Base-by-base conservation (phyloP, 2,113 vertebrate species). In the Xerus inauris region DNA sequence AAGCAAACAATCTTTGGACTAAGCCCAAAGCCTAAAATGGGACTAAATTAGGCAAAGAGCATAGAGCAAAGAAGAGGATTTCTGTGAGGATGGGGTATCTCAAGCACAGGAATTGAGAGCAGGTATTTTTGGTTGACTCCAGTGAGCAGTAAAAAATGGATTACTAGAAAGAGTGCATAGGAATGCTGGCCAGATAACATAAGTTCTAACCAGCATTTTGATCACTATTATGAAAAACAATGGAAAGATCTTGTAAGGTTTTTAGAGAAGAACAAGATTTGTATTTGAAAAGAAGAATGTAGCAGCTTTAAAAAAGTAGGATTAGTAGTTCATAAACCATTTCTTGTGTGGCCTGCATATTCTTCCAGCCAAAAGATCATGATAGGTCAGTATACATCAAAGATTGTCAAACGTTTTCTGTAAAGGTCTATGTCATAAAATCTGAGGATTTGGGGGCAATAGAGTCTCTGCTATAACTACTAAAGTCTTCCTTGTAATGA, bases 221-320 rank as follows among this genome's bases (percentile, higher is more conserved):
- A 89, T 77, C 11, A 45, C 71, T 22, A 77, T 77, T 67, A 4
- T 83, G 19, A 87, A 94, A 49, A 57, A 81, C 28, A 95, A 77
- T 51, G 12, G 47, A 30, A 80, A 64, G 30, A 87, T 22, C 86
- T 90, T 49, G 19, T 38, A 69, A 86, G 82, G 12, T 77, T 94
- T 86, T 59, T 67, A 64, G 17, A 93, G 57, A 89, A 2, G 32
- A 67, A 2, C 71, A 45, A 67, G 42, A 75, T 94, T 93, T 96
- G 19, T 75, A 93, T 96, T 89, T 96, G 54, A 88, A 87, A 86
- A 88, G 71, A 30, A 64, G 8, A 93, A 72, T 77, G 64, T 42
- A 54, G 35, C 51, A 82, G 28, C 40, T 79, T 49, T 24, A 83
- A 95, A 77, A 62, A 79, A 4, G n/a, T 8, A 80, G 8, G 28